These are phyloP conservation scores for Podarcis cretensis DNA, from an alignment of 2,113 vertebrate genomes.

Conservation along the genomic window DNA sequence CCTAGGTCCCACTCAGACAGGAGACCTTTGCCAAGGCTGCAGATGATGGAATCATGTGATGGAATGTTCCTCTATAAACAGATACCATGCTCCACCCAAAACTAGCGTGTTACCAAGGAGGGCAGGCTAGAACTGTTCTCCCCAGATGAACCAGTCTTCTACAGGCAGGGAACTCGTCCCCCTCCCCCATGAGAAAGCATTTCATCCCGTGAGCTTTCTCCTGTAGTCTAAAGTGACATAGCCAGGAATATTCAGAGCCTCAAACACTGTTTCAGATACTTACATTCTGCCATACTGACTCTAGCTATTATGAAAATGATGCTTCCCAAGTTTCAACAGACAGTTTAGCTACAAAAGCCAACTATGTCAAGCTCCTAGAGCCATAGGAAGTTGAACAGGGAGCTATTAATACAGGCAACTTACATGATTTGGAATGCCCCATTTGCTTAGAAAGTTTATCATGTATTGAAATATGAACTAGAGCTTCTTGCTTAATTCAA, in stretches of 20 bases:
- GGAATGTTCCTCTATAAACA: not conserved
- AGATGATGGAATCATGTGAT: not conserved
- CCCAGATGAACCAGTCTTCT: not conserved
- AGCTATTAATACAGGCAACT: not conserved
- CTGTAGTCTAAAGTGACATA: too few relatives aligned
- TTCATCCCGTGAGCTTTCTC: too few relatives aligned
- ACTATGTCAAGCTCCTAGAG: not conserved
- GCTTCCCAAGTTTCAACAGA: not conserved
- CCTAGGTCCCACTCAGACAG: not conserved
- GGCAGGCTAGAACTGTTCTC: not conserved
- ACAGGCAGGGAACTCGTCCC: not conserved
- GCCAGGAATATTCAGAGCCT: not conserved
- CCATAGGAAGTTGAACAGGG: not conserved
- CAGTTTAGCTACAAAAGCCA: not conserved
- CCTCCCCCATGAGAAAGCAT: too few relatives aligned
- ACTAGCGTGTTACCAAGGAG: not conserved
- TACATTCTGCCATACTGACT: not conserved
- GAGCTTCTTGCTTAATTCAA: not conserved
- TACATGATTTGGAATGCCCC: not conserved
- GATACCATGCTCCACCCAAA: not conserved
- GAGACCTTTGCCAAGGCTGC: not conserved
- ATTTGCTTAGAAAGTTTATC: not conserved
- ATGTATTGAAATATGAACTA: not conserved
- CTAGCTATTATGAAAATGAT: not conserved
- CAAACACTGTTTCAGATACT: not conserved